Percentiles rank a stretch among this genome's conserved stretches.
Conservation (phyloP, 2,113 vertebrate species). For the Cheilinus undulatus region DNA sequence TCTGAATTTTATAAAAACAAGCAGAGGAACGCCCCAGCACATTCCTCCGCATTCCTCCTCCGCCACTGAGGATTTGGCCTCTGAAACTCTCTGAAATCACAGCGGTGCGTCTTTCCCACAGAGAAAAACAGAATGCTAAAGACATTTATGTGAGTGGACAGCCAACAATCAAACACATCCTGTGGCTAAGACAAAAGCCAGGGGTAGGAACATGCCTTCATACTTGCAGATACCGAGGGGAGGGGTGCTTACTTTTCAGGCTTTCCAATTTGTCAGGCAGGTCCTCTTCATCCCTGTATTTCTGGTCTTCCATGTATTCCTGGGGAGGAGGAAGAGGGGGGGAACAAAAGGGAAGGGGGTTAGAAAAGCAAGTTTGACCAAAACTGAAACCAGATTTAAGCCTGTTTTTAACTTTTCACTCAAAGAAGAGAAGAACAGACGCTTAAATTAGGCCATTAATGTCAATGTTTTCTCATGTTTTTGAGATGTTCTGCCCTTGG, state of each 20-base stretch:
- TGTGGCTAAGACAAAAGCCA: constrained; percentile 23
- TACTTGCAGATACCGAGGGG: background rate
- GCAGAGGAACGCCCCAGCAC: constrained; percentile 61
- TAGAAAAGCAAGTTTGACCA: background rate
- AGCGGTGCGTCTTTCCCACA: constrained; percentile 64
- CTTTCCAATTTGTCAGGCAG: constrained; percentile 90
- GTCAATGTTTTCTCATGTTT: no score
- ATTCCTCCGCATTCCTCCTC: constrained; percentile 80
- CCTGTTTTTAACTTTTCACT: background rate
- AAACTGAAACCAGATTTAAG: background rate
- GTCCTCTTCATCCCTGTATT: constrained; percentile 94
- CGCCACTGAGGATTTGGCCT: constrained; percentile 61
- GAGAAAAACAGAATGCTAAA: constrained; percentile 51
- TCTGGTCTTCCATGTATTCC: constrained; percentile 96
- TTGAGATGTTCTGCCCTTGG: background rate
- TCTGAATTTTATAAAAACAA: constrained; percentile 68
- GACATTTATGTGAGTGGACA: constrained; percentile 4
- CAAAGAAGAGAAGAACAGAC: background rate
- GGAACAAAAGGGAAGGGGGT: background rate
- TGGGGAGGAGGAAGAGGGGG: constrained; percentile 47
- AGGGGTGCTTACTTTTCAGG: constrained; percentile 91
- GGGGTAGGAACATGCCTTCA: background rate
- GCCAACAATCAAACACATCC: constrained; percentile 39
- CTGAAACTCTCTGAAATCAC: constrained; percentile 52
- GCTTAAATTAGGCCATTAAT: background rate